These are phyloP conservation scores for Branchipolynoe longqiensis DNA, from an alignment of 2,888 invertebrate genomes.

Conservation along the genomic window DNA sequence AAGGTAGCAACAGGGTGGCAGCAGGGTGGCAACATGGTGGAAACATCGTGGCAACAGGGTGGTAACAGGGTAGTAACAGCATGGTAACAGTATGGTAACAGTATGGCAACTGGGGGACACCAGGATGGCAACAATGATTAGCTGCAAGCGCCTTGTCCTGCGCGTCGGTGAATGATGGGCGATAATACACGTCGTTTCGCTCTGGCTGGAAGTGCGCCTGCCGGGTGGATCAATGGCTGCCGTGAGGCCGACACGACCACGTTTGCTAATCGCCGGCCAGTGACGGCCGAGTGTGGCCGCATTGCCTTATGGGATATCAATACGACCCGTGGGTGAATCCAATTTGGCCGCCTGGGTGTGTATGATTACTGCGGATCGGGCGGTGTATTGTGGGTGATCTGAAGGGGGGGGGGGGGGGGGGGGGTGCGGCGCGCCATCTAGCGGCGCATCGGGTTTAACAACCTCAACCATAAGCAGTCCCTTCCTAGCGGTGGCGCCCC, in stretches of 20 bases:
- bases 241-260: neutral
- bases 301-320: constrained; percentile 37
- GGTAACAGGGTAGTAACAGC: too few relatives aligned
- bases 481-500: too few relatives aligned
- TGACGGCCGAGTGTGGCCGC: neutral
- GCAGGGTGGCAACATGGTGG: too few relatives aligned
- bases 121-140: too few relatives aligned
- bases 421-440: neutral
- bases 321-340: neutral
- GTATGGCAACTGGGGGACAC: too few relatives aligned
- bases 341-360: constrained; percentile 8
- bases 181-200: neutral
- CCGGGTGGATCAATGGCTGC: neutral
- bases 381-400: neutral
- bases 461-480: too few relatives aligned
- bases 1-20: too few relatives aligned
- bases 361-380: constrained; percentile 6
- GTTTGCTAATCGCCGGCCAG: constrained; percentile 9
- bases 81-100: too few relatives aligned
- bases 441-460: too few relatives aligned
- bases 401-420: too few relatives aligned
- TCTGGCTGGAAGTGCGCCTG: neutral
- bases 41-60: too few relatives aligned
- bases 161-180: neutral
- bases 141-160: neutral